Percentiles rank a stretch among this genome's conserved stretches.
These are phyloP conservation scores for Amazona guildingii DNA, from an alignment of 2,113 vertebrate species.

Conservation along the genomic window DNA sequence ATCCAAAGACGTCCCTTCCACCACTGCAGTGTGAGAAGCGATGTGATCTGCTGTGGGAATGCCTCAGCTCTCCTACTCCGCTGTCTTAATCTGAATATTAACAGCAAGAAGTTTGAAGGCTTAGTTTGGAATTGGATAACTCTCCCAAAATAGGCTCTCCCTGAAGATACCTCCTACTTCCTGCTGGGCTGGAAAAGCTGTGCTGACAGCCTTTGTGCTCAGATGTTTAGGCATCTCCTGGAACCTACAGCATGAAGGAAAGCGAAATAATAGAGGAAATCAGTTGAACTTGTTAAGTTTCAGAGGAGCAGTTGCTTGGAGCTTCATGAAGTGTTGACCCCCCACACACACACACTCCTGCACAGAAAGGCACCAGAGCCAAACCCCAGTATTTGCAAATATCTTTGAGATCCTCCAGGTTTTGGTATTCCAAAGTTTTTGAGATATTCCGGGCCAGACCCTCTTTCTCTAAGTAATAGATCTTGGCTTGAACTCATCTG, in stretches of 20 bases:
- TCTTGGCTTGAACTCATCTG: not conserved
- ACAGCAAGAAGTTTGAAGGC: slow-evolving; percentile 36
- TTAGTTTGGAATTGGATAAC: slow-evolving; percentile 33
- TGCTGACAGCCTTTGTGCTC: slow-evolving; percentile 9
- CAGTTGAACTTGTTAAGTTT: not conserved
- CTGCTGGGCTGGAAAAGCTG: slow-evolving; percentile 53
- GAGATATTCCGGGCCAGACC: not conserved
- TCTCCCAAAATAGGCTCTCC: slow-evolving; percentile 60
- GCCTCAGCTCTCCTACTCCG: slow-evolving; percentile 7
- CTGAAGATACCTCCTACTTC: slow-evolving; percentile 54
- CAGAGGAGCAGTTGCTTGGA: not conserved
- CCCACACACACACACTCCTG: not conserved
- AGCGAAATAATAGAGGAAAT: slow-evolving; percentile 50
- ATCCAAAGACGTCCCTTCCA: not conserved
- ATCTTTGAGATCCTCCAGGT: slow-evolving; percentile 35
- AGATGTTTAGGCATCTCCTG: slow-evolving; percentile 38
- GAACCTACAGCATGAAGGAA: slow-evolving; percentile 30
- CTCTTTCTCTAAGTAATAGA: not conserved
- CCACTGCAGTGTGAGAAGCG: not conserved
- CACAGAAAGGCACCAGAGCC: not conserved
- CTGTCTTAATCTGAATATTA: not conserved
- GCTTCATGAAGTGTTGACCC: not conserved
- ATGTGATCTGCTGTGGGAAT: slow-evolving; percentile 34
- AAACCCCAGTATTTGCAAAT: slow-evolving; percentile 38
- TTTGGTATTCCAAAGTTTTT: not conserved